A percentile compares a stretch with the other conserved stretches of the same genome.
These are phyloP conservation scores for Loris lydekkerianus DNA, from an alignment of 2,797 vertebrate species.

Conservation along the genomic window DNA sequence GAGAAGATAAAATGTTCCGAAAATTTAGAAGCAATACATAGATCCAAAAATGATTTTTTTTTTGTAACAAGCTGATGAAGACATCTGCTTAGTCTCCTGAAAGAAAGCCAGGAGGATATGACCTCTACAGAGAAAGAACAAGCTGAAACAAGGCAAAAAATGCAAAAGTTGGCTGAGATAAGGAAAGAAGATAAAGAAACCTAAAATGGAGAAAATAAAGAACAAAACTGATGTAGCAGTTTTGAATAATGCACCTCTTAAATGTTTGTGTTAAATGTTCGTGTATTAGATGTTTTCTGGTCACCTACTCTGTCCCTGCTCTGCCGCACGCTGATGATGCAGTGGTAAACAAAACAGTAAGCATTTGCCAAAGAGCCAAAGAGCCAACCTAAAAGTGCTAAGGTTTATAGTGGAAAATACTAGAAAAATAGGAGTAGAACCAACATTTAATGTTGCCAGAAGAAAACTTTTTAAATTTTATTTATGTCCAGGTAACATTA, in stretches of 20 bases:
- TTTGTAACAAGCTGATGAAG: conserved; percentile 37
- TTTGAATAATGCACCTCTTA: conserved; percentile 50
- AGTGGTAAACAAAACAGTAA: conserved; percentile 29
- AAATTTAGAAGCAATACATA: conserved; percentile 50
- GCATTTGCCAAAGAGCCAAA: conserved; percentile 54
- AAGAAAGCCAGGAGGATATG: not conserved
- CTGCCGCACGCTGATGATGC: not conserved
- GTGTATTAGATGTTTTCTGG: conserved; percentile 39
- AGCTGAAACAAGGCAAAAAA: conserved; percentile 48
- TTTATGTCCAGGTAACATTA: conserved; percentile 53
- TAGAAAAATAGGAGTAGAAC: conserved; percentile 47
- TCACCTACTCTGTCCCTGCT: not conserved
- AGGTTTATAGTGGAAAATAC: conserved; percentile 30
- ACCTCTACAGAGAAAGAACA: not conserved
- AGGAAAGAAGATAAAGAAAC: conserved; percentile 24
- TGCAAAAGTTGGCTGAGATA: not conserved
- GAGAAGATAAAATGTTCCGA: conserved; percentile 30
- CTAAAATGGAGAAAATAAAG: conserved; percentile 35
- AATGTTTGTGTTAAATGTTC: conserved; percentile 20
- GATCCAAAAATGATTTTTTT: conserved; percentile 40
- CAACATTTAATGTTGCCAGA: conserved; percentile 38
- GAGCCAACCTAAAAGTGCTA: conserved; percentile 38
- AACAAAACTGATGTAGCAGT: not conserved
- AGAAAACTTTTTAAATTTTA: conserved; percentile 52
- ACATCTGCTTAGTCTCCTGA: not conserved